Evolutionary conservation across 2,113 vertebrate species (phyloP).

Genomic region (Caracal caracal): DNA sequence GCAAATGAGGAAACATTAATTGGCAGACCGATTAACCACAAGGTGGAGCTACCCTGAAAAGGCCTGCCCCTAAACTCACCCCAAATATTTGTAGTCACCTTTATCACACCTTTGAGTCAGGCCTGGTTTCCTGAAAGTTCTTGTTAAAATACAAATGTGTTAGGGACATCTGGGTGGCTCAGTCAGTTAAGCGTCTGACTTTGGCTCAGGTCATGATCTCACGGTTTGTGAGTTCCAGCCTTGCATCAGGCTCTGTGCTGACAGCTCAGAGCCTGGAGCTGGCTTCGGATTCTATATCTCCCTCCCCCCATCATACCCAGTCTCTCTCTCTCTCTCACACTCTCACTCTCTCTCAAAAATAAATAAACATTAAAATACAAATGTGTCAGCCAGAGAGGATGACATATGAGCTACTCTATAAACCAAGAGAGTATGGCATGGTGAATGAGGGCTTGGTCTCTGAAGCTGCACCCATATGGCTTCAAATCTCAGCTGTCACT

Average conservation of each 20-base stretch:
- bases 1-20: conserved; percentile 13
- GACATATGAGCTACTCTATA: background rate
- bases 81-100: background rate
- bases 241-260: no score
- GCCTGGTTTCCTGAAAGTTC: background rate
- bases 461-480: background rate
- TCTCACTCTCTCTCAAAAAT: no score
- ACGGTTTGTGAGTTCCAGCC: no score
- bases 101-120: background rate
- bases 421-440: background rate
- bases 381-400: background rate
- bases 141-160: background rate
- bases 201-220: no score
- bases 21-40: conserved; percentile 31
- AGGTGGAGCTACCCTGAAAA: conserved; percentile 53
- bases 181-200: no score
- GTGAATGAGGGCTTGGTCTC: background rate
- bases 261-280: no score
- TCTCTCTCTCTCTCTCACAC: no score
- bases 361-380: background rate
- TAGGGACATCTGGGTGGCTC: background rate
- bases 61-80: background rate
- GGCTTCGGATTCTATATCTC: no score
- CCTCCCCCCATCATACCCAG: no score
- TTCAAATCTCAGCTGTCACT: conserved; percentile 2